Evolutionary conservation across 2,888 invertebrate species (phyloP).

Genomic region (Apantesis nais): DNA sequence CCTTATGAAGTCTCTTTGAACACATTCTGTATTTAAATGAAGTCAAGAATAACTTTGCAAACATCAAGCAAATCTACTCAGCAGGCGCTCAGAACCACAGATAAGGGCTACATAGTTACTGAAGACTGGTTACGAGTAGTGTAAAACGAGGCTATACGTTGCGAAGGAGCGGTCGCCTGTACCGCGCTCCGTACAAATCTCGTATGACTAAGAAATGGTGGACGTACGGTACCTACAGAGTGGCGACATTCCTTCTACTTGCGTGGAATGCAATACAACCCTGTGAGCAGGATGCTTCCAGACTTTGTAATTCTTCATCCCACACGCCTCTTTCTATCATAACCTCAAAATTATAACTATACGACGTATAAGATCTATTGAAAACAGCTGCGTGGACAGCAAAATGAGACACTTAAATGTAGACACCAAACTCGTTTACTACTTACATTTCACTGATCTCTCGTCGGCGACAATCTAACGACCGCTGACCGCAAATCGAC

Average conservation of each 20-base stretch:
- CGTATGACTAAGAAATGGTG: constrained; percentile 73
- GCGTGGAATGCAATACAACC: constrained; percentile 77
- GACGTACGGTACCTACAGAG: constrained; percentile 78
- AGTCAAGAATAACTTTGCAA: constrained; percentile 39
- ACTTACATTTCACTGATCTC: constrained; percentile 77
- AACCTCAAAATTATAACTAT: constrained; percentile 68
- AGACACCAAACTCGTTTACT: constrained; percentile 75
- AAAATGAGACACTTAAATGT: constrained; percentile 57
- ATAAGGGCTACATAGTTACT: constrained; percentile 70
- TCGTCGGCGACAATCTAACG: constrained; percentile 76
- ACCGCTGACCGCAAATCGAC: constrained; percentile 79
- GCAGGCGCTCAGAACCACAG: constrained; percentile 64
- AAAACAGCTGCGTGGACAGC: constrained; percentile 68
- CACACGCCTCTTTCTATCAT: constrained; percentile 67
- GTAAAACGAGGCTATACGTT: constrained; percentile 70
- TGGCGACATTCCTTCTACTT: constrained; percentile 80
- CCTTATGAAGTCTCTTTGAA: constrained; percentile 12
- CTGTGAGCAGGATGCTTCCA: constrained; percentile 77
- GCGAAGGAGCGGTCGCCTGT: constrained; percentile 67
- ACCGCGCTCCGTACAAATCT: constrained; percentile 77
- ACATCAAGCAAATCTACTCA: constrained; percentile 47
- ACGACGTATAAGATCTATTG: constrained; percentile 61
- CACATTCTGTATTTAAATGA: constrained; percentile 25
- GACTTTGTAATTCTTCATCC: constrained; percentile 66
- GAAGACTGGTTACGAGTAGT: constrained; percentile 70